Percentiles rank a stretch among this genome's conserved stretches.
These are phyloP conservation scores for Notodonta ziczac DNA, from an alignment of 2,888 invertebrate species.

Conservation along the genomic window DNA sequence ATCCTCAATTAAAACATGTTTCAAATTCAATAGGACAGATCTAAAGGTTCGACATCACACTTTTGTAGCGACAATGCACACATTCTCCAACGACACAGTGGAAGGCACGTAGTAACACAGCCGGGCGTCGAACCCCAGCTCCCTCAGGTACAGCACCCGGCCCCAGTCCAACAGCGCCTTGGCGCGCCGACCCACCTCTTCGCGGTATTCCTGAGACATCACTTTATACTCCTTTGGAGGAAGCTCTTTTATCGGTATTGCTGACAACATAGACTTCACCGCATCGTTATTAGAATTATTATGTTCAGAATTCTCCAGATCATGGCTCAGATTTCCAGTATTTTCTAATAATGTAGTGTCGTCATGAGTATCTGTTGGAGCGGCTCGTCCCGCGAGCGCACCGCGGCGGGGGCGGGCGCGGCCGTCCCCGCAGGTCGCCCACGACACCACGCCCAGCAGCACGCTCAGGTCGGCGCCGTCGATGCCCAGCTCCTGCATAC, in stretches of 20 bases:
- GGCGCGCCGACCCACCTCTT: constrained; percentile 87
- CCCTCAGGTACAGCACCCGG: constrained; percentile 85
- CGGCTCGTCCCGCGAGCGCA: background rate
- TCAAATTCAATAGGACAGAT: background rate
- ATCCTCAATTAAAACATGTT: background rate
- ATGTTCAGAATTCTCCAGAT: background rate
- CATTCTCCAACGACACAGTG: constrained; percentile 90
- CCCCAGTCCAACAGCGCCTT: constrained; percentile 92
- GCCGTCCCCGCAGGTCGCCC: constrained; percentile 94
- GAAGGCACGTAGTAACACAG: constrained; percentile 87
- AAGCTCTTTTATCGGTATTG: background rate
- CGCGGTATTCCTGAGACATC: constrained; percentile 29
- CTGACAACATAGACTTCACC: background rate
- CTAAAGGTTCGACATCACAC: background rate
- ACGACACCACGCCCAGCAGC: constrained; percentile 92
- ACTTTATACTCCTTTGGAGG: background rate
- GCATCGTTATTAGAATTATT: constrained; percentile 11
- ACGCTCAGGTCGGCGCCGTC: constrained; percentile 87
- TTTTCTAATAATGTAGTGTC: background rate
- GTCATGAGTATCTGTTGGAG: background rate
- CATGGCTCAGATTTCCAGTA: background rate
- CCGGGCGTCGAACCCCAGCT: constrained; percentile 83
- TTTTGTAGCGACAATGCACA: constrained; percentile 87
- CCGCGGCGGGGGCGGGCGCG: constrained; percentile 77
- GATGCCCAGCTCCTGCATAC: constrained; percentile 82